Percentiles rank a stretch among this genome's conserved stretches.
Conservation (phyloP, 2,888 invertebrate genomes). For the Lycaena phlaeas region DNA sequence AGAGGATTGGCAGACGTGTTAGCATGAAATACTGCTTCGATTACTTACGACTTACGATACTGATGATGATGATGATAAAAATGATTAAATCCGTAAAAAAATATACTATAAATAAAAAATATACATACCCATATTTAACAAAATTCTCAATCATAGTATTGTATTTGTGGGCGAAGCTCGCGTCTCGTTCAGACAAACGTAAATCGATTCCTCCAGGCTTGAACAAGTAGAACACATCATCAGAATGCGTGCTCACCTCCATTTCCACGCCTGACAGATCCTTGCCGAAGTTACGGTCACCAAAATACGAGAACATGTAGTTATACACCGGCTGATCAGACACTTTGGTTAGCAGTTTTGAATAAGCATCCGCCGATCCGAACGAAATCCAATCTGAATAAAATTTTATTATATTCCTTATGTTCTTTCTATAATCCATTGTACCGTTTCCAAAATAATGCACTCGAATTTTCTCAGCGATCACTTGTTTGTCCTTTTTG, state of each 20-base stretch:
- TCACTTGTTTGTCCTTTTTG: constrained; percentile 29
- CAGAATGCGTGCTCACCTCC: constrained; percentile 46
- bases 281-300: constrained; percentile 46
- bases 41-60: no score
- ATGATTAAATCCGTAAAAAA: no score
- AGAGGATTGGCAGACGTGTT: no score
- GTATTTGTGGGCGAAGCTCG: constrained; percentile 37
- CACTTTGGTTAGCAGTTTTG: constrained; percentile 33
- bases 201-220: constrained; percentile 43
- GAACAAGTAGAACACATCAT: constrained; percentile 58
- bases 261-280: constrained; percentile 28
- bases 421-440: constrained; percentile 20
- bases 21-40: no score
- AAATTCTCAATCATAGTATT: constrained; percentile 54
- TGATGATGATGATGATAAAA: no score
- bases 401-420: constrained; percentile 33
- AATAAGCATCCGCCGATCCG: constrained; percentile 37
- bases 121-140: constrained; percentile 50
- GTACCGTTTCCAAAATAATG: constrained; percentile 44
- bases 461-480: constrained; percentile 36
- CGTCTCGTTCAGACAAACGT: constrained; percentile 30
- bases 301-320: constrained; percentile 51
- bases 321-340: constrained; percentile 44
- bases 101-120: no score
- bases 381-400: constrained; percentile 54